Conservation (phyloP, 2,888 invertebrate genomes). For the Pterostichus madidus region DNA sequence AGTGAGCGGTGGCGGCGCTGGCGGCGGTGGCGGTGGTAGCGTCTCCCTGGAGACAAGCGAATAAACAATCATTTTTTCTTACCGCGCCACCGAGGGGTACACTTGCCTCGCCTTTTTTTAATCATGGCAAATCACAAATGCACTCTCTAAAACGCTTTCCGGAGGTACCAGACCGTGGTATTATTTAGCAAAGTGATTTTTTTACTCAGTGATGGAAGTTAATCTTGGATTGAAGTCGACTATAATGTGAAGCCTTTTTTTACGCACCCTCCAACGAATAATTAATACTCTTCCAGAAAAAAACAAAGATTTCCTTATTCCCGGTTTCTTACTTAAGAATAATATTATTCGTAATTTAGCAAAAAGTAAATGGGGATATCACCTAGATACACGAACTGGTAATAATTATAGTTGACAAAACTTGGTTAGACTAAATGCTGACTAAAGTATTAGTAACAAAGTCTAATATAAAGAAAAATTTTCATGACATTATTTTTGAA, state of each 20-base stretch:
- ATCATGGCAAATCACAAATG: constrained; percentile 76
- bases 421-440: too few relatives aligned
- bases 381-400: too few relatives aligned
- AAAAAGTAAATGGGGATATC: too few relatives aligned
- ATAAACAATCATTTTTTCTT: constrained; percentile 35
- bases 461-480: too few relatives aligned
- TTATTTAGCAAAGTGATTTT: constrained; percentile 66
- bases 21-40: background rate
- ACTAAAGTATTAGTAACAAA: too few relatives aligned
- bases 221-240: constrained; percentile 51
- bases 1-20: constrained; percentile 41
- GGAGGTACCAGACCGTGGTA: constrained; percentile 61
- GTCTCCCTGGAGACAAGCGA: background rate
- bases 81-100: constrained; percentile 13
- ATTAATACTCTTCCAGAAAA: background rate
- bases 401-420: too few relatives aligned
- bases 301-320: background rate
- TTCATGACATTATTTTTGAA: too few relatives aligned
- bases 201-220: constrained; percentile 44
- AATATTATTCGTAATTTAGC: too few relatives aligned
- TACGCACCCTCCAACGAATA: constrained; percentile 3
- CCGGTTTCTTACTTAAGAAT: too few relatives aligned
- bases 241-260: constrained; percentile 4
- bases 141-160: constrained; percentile 48
- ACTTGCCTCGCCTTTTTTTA: constrained; percentile 73